phyloP scores from a whole-genome alignment of 2,797 vertebrate genomes.

The Hippopotamyrus pictus region DNA sequence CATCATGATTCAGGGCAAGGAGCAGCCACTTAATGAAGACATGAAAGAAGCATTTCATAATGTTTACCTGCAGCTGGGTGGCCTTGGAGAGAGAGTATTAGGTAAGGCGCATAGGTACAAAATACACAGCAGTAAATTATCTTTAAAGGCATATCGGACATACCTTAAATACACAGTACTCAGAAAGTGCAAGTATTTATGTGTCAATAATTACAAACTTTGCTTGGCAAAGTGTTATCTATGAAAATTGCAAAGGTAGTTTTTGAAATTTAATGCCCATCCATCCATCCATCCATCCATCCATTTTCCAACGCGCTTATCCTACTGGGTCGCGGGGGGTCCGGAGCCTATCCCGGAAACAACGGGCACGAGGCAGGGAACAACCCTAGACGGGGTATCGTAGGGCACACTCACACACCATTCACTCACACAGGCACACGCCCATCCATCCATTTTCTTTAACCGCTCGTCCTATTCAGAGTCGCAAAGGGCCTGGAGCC shows the following conservation, averaged over 20 bases:
- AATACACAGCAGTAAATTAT: neutral
- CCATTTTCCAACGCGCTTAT: too few relatives aligned
- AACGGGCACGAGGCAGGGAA: too few relatives aligned
- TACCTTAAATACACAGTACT: neutral
- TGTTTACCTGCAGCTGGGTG: constrained; percentile 76
- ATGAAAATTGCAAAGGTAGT: neutral
- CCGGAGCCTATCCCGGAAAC: too few relatives aligned
- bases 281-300: too few relatives aligned
- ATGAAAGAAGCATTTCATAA: constrained; percentile 78
- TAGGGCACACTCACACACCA: too few relatives aligned
- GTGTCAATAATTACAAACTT: neutral
- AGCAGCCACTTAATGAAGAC: constrained; percentile 70
- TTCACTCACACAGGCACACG: too few relatives aligned
- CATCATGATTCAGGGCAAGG: constrained; percentile 73
- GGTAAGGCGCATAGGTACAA: constrained; percentile 49
- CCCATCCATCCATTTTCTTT: neutral
- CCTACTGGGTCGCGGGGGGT: too few relatives aligned
- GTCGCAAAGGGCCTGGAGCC: neutral
- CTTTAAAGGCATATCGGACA: neutral
- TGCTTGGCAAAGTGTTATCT: neutral
- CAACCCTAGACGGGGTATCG: too few relatives aligned
- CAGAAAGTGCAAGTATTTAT: neutral
- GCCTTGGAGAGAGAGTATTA: constrained; percentile 74
- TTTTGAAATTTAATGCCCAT: neutral
- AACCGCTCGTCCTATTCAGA: neutral